phyloP scores from a whole-genome alignment of 2,113 vertebrate genomes.

The Scolopax mira region DNA sequence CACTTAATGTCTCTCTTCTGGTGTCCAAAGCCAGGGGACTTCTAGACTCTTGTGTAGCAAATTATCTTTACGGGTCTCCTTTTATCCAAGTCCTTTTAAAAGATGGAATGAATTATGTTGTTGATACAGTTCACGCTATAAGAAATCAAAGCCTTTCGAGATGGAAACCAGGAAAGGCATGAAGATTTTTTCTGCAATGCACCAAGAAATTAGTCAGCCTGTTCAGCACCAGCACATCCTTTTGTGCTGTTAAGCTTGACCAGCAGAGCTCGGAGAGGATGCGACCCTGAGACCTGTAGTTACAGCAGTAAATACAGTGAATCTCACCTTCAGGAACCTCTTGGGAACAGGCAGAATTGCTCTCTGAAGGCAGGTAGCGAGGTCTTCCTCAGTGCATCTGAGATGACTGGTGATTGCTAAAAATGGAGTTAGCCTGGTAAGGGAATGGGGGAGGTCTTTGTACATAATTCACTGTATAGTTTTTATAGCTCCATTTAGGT shows the following conservation, averaged over 20 bases:
- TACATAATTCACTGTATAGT: not conserved
- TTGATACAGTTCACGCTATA: not conserved
- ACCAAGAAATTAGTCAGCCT: not conserved
- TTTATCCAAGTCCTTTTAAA: not conserved
- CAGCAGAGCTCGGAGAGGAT: not conserved
- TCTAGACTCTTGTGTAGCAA: not conserved
- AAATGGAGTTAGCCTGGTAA: not conserved
- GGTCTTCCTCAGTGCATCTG: not conserved
- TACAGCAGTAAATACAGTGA: not conserved
- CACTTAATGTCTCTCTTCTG: not conserved
- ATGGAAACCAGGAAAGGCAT: not conserved
- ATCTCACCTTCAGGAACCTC: not conserved
- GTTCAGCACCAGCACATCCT: not conserved
- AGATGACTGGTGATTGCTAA: conserved; percentile 24
- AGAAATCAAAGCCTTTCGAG: not conserved
- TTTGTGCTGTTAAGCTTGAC: not conserved
- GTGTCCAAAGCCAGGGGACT: not conserved
- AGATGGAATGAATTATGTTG: not conserved
- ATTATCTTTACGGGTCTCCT: not conserved
- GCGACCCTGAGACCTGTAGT: not conserved
- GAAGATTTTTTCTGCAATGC: not conserved
- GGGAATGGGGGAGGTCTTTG: conserved; percentile 5
- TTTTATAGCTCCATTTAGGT: conserved; percentile 40
- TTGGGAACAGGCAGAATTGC: not conserved
- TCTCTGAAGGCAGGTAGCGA: not conserved